These are phyloP conservation scores for Sceloporus undulatus DNA, from an alignment of 2,113 vertebrate genomes.

Conservation along the genomic window DNA sequence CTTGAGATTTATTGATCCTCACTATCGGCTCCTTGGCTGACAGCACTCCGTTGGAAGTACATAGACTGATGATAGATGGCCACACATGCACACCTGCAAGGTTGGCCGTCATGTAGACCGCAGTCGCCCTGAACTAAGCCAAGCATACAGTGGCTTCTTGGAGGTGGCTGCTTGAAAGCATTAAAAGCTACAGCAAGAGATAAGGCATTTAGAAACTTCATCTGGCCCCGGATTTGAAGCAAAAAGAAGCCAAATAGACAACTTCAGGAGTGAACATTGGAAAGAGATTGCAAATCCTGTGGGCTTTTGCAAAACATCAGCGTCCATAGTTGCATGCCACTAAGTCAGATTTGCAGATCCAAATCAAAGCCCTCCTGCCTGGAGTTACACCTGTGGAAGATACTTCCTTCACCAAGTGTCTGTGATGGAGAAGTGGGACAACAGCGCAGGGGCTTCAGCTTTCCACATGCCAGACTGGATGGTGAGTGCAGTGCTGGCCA, in stretches of 20 bases:
- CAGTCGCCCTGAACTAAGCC: not conserved
- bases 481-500: conserved; percentile 77
- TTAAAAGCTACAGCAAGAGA: not conserved
- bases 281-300: not conserved
- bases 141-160: not conserved
- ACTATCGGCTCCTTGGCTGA: conserved; percentile 25
- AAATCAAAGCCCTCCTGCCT: not conserved
- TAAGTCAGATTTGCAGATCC: not conserved
- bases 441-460: conserved; percentile 66
- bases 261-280: not conserved
- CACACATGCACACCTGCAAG: not conserved
- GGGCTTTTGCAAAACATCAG: conserved; percentile 36
- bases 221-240: not conserved
- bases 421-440: conserved; percentile 73
- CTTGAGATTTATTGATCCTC: conserved; percentile 42
- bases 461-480: conserved; percentile 80
- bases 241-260: conserved; percentile 6
- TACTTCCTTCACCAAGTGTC: not conserved
- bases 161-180: not conserved
- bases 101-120: not conserved
- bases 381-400: not conserved
- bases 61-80: conserved; percentile 6
- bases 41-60: not conserved
- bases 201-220: not conserved
- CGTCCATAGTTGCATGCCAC: not conserved